These are phyloP conservation scores for Pseudachorutes palmiensis DNA, from an alignment of 1,140 invertebrate species.

Conservation along the genomic window DNA sequence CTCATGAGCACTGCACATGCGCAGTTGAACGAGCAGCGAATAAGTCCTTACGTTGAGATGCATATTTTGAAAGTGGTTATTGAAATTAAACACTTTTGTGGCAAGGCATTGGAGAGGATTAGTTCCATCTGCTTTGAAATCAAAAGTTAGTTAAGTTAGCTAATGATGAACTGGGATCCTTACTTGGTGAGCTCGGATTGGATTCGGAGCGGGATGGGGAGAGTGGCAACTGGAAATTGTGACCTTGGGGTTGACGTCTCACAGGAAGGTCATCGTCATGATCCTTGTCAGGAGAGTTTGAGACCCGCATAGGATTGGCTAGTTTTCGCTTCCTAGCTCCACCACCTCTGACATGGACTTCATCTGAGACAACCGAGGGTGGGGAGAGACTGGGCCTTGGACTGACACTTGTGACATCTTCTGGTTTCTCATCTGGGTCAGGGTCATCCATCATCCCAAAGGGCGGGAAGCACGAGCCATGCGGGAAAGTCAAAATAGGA, in stretches of 20 bases:
- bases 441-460: neutral
- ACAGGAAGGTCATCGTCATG: neutral
- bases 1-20: too few species aligned
- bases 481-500: neutral
- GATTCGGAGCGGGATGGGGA: slow-evolving; percentile 3
- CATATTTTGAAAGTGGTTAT: slow-evolving; percentile 14
- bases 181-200: slow-evolving; percentile 14
- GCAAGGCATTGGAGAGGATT: slow-evolving; percentile 14
- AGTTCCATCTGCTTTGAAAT: neutral
- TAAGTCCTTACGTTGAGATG: slow-evolving; percentile 10
- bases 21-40: too few species aligned
- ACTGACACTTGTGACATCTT: neutral
- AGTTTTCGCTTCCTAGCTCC: slow-evolving; percentile 13
- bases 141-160: neutral
- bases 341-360: neutral
- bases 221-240: neutral
- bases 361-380: slow-evolving; percentile 6
- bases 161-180: neutral
- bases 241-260: neutral
- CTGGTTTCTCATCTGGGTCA: neutral
- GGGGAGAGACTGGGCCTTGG: slow-evolving; percentile 4
- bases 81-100: slow-evolving; percentile 14
- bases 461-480: neutral
- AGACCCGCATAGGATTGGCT: slow-evolving; percentile 6
- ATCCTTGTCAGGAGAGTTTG: neutral